Conservation (phyloP, 2,797 vertebrate genomes). For the Hylomyscus alleni region DNA sequence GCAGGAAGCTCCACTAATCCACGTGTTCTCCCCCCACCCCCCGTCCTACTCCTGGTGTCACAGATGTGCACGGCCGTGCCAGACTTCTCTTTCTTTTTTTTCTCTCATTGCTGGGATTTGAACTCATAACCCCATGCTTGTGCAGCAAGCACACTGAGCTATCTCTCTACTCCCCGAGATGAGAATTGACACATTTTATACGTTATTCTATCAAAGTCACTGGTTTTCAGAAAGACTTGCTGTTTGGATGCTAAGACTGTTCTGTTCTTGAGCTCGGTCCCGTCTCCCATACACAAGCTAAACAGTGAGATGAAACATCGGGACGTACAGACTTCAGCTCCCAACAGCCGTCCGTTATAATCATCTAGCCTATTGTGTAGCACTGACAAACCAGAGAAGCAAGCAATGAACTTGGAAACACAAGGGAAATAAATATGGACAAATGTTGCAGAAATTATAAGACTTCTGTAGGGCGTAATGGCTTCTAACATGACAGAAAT, state of each 20-base stretch:
- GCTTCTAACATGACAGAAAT: conserved; percentile 73
- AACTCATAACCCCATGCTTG: background rate
- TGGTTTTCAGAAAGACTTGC: conserved; percentile 39
- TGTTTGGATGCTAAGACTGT: background rate
- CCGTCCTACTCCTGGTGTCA: too few species aligned
- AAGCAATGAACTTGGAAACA: conserved; percentile 77
- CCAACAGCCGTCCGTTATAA: conserved; percentile 75
- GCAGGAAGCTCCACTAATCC: background rate
- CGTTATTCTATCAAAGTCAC: background rate
- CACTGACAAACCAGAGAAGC: conserved; percentile 68
- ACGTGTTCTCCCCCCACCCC: too few species aligned
- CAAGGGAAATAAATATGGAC: conserved; percentile 77
- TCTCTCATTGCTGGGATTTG: background rate
- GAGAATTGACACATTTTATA: background rate
- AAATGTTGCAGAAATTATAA: conserved; percentile 80
- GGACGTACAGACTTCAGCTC: conserved; percentile 61
- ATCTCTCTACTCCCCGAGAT: background rate
- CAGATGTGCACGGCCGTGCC: background rate
- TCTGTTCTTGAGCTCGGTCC: conserved; percentile 4
- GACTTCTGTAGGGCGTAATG: conserved; percentile 68
- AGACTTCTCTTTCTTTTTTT: background rate
- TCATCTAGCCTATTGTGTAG: conserved; percentile 62
- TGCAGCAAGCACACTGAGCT: background rate
- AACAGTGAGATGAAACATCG: conserved; percentile 71
- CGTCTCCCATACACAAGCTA: conserved; percentile 48